These are phyloP conservation scores for Diaphora mendica DNA, from an alignment of 2,888 invertebrate genomes.

Conservation along the genomic window DNA sequence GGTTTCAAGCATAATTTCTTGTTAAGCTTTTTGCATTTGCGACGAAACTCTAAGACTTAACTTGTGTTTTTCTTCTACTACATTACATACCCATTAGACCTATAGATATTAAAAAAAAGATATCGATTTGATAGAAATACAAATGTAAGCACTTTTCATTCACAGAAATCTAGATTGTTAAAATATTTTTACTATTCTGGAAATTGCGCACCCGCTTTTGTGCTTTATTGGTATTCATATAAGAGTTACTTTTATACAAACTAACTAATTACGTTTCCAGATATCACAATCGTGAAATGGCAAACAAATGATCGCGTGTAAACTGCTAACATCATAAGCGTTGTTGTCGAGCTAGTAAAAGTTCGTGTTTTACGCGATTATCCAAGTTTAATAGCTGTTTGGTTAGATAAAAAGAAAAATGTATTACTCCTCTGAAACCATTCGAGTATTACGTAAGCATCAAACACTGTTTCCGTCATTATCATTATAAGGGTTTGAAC, in stretches of 20 bases:
- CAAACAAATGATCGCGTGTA: neutral
- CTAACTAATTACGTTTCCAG: neutral
- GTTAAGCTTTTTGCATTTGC: no score
- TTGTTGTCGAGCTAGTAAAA: neutral
- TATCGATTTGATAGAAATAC: neutral
- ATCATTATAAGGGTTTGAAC: neutral
- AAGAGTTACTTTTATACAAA: neutral
- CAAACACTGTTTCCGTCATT: neutral
- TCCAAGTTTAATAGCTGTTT: neutral
- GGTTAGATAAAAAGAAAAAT: neutral
- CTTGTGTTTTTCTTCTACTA: neutral
- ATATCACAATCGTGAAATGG: neutral
- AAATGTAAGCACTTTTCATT: neutral
- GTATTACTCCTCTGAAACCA: neutral
- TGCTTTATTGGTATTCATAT: neutral
- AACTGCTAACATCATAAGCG: neutral
- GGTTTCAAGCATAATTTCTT: no score
- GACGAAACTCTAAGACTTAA: no score
- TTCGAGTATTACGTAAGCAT: neutral
- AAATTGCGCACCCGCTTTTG: neutral
- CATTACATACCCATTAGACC: no score
- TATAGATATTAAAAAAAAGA: neutral
- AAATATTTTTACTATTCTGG: neutral
- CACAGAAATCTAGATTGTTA: neutral
- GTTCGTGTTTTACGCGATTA: neutral